These are phyloP conservation scores for Torymus tubicola DNA, from an alignment of 2,888 invertebrate species.

Conservation along the genomic window DNA sequence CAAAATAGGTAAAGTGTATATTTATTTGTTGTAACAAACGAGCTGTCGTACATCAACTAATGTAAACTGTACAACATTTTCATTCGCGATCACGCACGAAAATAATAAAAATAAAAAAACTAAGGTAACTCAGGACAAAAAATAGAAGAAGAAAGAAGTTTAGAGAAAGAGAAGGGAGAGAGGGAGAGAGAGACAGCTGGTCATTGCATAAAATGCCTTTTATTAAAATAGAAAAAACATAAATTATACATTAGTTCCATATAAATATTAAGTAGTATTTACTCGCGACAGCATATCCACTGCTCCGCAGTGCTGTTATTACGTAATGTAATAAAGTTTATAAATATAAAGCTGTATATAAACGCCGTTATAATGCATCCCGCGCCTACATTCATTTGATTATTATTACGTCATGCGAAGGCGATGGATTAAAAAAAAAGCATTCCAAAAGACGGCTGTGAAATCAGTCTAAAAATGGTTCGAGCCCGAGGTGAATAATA, in stretches of 20 bases:
- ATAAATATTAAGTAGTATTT: constrained; percentile 38
- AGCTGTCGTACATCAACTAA: no score
- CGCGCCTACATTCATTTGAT: constrained; percentile 6
- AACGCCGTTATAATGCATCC: neutral
- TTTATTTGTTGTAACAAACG: no score
- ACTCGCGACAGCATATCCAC: constrained; percentile 19
- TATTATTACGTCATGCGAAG: neutral
- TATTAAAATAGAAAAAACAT: constrained; percentile 49
- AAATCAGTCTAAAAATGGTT: constrained; percentile 27
- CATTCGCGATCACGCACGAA: no score
- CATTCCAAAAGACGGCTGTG: constrained; percentile 4
- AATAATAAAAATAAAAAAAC: no score
- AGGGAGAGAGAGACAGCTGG: neutral
- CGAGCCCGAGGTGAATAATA: neutral
- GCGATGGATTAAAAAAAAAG: constrained; percentile 9
- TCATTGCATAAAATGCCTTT: constrained; percentile 31
- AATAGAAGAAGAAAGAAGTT: no score
- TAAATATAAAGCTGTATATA: constrained; percentile 3
- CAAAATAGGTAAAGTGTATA: no score
- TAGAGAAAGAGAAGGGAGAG: no score
- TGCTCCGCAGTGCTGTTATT: constrained; percentile 27
- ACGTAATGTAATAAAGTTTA: no score
- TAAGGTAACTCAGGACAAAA: no score
- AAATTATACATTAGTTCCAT: constrained; percentile 18
- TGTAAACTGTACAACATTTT: no score